Conservation (phyloP, 2,797 vertebrate species). For the Chelon labrosus region DNA sequence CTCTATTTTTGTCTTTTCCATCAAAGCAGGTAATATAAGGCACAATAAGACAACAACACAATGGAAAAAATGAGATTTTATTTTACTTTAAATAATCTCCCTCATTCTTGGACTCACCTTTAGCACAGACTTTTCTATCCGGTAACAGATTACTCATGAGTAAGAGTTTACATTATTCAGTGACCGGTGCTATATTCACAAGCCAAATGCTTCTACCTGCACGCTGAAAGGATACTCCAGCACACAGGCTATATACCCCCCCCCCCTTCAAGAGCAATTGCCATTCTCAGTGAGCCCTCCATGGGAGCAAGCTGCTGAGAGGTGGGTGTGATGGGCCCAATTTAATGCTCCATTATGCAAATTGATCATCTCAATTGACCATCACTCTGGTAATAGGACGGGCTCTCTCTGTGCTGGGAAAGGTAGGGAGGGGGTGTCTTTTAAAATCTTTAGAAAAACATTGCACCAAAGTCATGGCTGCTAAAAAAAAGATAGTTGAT, state of each 20-base stretch:
- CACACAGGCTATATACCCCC: constrained; percentile 70
- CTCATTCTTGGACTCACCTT: constrained; percentile 43
- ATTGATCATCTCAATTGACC: constrained; percentile 90
- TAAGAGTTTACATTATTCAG: constrained; percentile 71
- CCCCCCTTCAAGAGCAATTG: constrained; percentile 79
- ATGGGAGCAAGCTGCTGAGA: constrained; percentile 76
- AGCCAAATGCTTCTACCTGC: constrained; percentile 56
- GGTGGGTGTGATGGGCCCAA: constrained; percentile 83
- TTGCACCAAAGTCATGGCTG: constrained; percentile 73
- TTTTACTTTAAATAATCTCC: constrained; percentile 29
- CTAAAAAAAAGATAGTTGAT: constrained; percentile 74
- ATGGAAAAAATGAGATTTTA: constrained; percentile 3
- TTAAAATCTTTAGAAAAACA: constrained; percentile 78
- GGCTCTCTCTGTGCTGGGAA: constrained; percentile 71
- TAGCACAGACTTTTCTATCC: constrained; percentile 54
- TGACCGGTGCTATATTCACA: constrained; percentile 55
- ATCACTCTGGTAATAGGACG: constrained; percentile 83
- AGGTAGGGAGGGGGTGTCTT: constrained; percentile 63
- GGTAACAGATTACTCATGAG: constrained; percentile 68
- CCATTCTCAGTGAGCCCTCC: constrained; percentile 72
- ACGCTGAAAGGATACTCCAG: constrained; percentile 66
- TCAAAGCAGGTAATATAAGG: background rate
- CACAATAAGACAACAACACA: background rate
- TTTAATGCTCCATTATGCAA: constrained; percentile 91
- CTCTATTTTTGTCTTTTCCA: background rate